Base-by-base conservation (phyloP, 2,113 vertebrate genomes). In the Phodopus roborovskii region DNA sequence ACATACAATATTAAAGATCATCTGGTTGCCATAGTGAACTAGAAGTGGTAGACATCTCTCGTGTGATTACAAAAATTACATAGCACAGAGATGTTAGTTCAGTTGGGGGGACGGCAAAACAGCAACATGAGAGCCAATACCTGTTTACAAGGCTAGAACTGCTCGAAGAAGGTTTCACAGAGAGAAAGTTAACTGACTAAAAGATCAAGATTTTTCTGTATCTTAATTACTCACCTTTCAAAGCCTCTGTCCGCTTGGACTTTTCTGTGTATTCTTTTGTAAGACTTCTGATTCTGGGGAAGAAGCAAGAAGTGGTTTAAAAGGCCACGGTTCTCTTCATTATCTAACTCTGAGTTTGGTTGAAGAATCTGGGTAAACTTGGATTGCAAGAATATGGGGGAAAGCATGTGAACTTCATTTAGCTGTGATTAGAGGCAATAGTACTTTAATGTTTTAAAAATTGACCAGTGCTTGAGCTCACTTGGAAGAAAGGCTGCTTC, bases 231-330 rank as follows among this genome's bases (percentile, higher is more conserved):
- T 82, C 82, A 82, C 90, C 90, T 91, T 82, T 82, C 77, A 91
- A 81, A 91, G 90, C 90, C 56, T 91, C 77, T 56, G 78, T 66
- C 39, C 36, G 19, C 66, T 91, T 91, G 58, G 90, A 53, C 64
- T 58, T 82, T 42, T 66, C 36, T 58, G 0, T 70, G 11, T 91
- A 81, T 42, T 82, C 90, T 82, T 91, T 91, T 58, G 77, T 70
- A 42, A 91, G 77, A 20, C 39, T 82, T 56, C 90, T 82, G 64
- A 91, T 81, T 33, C 90, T 91, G 77, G 56, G 15, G 56, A 81
- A 81, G 45, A 88, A 88, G n/a, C 36, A 70, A 60, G 28, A 36
- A 45, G 60, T 33, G 42, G 42, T 11, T 73, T 58, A 60, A 60
- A 45, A 33, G 39, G n/a, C 42, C 19, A 73, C 22, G 16, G 1